Evolutionary conservation across 2,888 invertebrate species (phyloP).

Genomic region (Ethmia dodecea): DNA sequence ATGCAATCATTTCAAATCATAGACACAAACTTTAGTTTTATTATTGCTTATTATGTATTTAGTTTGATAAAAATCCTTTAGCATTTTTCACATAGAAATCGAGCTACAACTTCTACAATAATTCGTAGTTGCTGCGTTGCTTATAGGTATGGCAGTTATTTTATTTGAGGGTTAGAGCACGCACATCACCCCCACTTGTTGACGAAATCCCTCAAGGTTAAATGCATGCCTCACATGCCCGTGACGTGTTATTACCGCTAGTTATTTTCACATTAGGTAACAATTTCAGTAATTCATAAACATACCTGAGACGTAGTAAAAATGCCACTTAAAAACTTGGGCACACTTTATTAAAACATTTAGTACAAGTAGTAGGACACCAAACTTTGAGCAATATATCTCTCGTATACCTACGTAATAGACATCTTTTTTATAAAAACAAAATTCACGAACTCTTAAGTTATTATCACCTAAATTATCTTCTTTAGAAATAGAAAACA

Average conservation of each 20-base stretch:
- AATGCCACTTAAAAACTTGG: conserved; percentile 23
- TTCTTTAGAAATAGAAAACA: conserved; percentile 29
- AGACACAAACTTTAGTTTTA: no score
- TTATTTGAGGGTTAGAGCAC: neutral
- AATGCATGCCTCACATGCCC: neutral
- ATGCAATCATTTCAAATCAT: no score
- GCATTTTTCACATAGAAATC: no score
- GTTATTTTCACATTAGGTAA: conserved; percentile 2
- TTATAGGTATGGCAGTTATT: no score
- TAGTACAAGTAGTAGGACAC: conserved; percentile 33
- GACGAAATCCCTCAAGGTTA: conserved; percentile 10
- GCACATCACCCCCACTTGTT: conserved; percentile 11
- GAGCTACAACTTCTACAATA: no score
- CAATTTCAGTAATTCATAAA: neutral
- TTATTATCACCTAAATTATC: conserved; percentile 40
- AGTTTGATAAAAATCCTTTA: no score
- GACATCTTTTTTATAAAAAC: conserved; percentile 30
- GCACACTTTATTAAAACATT: conserved; percentile 56
- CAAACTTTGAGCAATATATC: conserved; percentile 63
- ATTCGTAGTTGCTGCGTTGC: no score
- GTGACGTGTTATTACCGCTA: conserved; percentile 1
- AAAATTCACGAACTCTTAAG: conserved; percentile 42
- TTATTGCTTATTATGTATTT: no score
- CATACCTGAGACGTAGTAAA: neutral
- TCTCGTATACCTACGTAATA: conserved; percentile 37